Conservation (phyloP, 2,888 invertebrate genomes). For the Sphinx pinastri region DNA sequence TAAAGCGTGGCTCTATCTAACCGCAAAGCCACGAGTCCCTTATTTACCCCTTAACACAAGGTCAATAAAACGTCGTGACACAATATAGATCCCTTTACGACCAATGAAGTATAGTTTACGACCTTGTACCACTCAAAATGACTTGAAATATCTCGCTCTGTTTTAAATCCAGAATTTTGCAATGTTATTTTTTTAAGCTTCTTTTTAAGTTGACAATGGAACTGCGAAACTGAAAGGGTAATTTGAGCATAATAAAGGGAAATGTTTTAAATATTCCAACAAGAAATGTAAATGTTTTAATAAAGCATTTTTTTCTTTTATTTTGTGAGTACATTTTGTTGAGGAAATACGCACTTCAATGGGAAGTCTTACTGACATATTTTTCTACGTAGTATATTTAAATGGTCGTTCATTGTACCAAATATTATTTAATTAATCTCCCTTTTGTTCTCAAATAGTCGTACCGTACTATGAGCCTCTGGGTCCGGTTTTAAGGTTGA, state of each 20-base stretch:
- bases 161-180: slow-evolving; percentile 3
- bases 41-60: background rate
- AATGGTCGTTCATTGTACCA: too few relatives aligned
- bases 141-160: background rate
- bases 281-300: slow-evolving; percentile 7
- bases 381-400: too few relatives aligned
- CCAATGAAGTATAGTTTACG: slow-evolving; percentile 8
- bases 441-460: too few relatives aligned
- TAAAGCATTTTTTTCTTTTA: background rate
- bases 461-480: background rate
- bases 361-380: too few relatives aligned
- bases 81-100: background rate
- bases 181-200: background rate
- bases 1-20: too few relatives aligned
- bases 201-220: background rate
- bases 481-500: background rate
- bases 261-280: background rate
- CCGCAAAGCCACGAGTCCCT: too few relatives aligned
- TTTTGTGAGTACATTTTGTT: background rate
- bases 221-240: background rate
- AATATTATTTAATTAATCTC: too few relatives aligned
- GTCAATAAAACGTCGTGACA: background rate
- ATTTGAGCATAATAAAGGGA: background rate
- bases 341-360: background rate
- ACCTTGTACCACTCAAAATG: background rate